These are phyloP conservation scores for Coleophora deauratella DNA, from an alignment of 2,888 invertebrate species.

Conservation along the genomic window DNA sequence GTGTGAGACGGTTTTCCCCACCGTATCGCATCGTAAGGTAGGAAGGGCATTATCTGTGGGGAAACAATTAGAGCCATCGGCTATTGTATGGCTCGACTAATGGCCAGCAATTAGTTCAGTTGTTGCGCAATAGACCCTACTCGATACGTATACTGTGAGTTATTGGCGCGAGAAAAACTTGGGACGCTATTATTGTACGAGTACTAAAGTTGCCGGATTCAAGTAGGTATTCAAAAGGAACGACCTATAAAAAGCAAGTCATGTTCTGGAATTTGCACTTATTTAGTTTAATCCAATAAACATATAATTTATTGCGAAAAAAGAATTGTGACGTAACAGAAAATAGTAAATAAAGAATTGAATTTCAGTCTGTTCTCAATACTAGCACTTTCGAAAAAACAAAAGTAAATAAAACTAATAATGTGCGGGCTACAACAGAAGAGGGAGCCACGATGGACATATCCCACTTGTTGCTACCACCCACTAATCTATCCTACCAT, in stretches of 20 bases:
- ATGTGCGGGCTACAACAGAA: slow-evolving; percentile 67
- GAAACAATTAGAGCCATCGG: slow-evolving; percentile 35
- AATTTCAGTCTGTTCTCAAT: too few relatives aligned
- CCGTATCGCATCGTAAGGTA: slow-evolving; percentile 5
- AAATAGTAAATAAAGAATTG: too few relatives aligned
- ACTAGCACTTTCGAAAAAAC: too few relatives aligned
- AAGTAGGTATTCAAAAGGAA: too few relatives aligned
- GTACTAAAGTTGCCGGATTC: too few relatives aligned
- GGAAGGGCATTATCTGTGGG: slow-evolving; percentile 31
- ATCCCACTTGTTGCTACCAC: slow-evolving; percentile 67
- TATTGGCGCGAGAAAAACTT: neutral
- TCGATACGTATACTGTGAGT: slow-evolving; percentile 5
- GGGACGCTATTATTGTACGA: neutral
- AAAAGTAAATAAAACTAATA: slow-evolving; percentile 7
- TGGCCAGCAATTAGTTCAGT: slow-evolving; percentile 26
- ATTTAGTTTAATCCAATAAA: too few relatives aligned
- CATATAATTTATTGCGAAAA: too few relatives aligned
- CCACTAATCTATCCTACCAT: slow-evolving; percentile 52
- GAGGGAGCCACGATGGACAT: slow-evolving; percentile 52
- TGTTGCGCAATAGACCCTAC: slow-evolving; percentile 23
- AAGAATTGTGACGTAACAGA: too few relatives aligned
- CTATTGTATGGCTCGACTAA: slow-evolving; percentile 19
- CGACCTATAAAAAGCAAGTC: too few relatives aligned
- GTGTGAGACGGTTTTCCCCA: too few relatives aligned
- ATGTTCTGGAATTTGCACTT: too few relatives aligned